Evolutionary conservation across 1,140 invertebrate genomes (phyloP).

Genomic region (Ladona fulva): DNA sequence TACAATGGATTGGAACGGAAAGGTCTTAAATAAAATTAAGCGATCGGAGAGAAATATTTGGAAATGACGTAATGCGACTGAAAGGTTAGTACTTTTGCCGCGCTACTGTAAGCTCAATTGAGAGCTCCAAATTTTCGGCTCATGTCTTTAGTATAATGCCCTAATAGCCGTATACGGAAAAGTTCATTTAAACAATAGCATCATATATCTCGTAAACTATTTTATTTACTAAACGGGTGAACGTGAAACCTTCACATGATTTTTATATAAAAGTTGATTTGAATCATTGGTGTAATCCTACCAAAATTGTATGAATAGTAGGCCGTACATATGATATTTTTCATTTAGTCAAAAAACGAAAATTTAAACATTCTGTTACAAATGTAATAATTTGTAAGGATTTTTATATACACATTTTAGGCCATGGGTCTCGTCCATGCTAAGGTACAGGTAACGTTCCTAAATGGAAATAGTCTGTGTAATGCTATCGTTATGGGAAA

Average conservation of each 20-base stretch:
- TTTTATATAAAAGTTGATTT: not conserved
- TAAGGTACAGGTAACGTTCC: not conserved
- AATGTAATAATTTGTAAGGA: not conserved
- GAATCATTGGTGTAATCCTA: not conserved
- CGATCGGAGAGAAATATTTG: not conserved
- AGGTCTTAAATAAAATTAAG: no score
- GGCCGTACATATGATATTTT: no score
- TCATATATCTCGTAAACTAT: no score
- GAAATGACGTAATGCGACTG: not conserved
- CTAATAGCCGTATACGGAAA: no score
- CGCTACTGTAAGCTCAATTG: not conserved
- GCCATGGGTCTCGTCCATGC: not conserved
- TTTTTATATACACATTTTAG: not conserved
- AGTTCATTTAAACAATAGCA: no score
- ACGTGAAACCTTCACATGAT: not conserved
- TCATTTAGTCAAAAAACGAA: no score
- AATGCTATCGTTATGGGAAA: no score
- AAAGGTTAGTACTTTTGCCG: not conserved
- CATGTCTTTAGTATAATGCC: no score
- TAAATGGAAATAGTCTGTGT: no score
- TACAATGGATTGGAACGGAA: no score
- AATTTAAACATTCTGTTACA: not conserved
- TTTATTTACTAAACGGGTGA: no score
- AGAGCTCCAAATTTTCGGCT: no score
- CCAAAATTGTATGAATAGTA: not conserved